Evolutionary conservation across 2,888 invertebrate genomes (phyloP).

Genomic region (Ornithoptera alexandrae): DNA sequence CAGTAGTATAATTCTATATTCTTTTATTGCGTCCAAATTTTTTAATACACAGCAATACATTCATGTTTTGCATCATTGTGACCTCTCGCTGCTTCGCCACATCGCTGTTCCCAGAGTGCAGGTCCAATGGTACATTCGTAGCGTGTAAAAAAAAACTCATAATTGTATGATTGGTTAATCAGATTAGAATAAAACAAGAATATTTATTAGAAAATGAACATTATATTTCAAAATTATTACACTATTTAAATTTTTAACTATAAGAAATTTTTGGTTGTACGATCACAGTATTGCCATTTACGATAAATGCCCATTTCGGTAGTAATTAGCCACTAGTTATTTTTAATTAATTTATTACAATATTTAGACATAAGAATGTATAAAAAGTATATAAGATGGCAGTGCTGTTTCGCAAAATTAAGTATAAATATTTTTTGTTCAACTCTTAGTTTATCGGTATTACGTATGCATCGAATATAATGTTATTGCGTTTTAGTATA

Average conservation of each 20-base stretch:
- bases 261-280: constrained; percentile 52
- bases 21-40: too few relatives aligned
- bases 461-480: neutral
- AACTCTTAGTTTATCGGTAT: neutral
- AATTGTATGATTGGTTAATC: too few relatives aligned
- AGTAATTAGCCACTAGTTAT: constrained; percentile 3
- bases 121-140: too few relatives aligned
- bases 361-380: neutral
- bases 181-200: neutral
- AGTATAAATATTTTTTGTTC: neutral
- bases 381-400: neutral
- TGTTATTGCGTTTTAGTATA: constrained; percentile 1
- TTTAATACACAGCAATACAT: too few relatives aligned
- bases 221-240: constrained; percentile 26
- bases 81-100: too few relatives aligned
- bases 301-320: constrained; percentile 34
- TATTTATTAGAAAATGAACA: constrained; percentile 20
- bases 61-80: too few relatives aligned
- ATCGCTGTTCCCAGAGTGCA: too few relatives aligned
- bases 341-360: neutral
- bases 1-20: too few relatives aligned
- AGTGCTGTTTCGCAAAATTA: neutral
- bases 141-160: too few relatives aligned
- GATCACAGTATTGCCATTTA: constrained; percentile 62
- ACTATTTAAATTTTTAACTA: constrained; percentile 33